A percentile compares a stretch with the other conserved stretches of the same genome.
phyloP scores from a whole-genome alignment of 2,888 invertebrate species.

The Chirona hameri region DNA sequence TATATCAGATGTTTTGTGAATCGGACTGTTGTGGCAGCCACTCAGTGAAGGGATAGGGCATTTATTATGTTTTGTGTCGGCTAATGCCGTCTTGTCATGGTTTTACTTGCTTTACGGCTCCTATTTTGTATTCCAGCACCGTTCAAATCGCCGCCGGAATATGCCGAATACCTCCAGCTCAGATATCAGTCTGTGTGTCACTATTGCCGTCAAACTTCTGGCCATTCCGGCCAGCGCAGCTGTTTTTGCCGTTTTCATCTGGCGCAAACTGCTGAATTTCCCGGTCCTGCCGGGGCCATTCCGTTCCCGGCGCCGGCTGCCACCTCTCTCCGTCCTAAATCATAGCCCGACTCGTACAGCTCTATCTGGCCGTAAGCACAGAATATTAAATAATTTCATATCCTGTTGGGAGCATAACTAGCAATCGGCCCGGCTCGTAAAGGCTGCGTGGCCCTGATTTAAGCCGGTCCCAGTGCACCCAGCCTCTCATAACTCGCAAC shows the following conservation, averaged over 20 bases:
- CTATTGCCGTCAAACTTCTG: too few relatives aligned
- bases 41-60: too few relatives aligned
- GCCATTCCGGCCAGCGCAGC: neutral
- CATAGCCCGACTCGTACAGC: neutral
- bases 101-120: too few relatives aligned
- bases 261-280: too few relatives aligned
- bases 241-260: neutral
- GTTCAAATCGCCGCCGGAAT: too few relatives aligned
- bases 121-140: too few relatives aligned
- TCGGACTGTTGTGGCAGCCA: too few relatives aligned
- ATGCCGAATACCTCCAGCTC: too few relatives aligned
- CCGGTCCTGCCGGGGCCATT: neutral
- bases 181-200: too few relatives aligned
- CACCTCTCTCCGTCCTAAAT: neutral
- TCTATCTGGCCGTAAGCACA: conserved; percentile 13
- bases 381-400: conserved; percentile 27
- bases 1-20: too few relatives aligned
- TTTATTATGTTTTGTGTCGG: too few relatives aligned
- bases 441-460: neutral
- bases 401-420: conserved; percentile 4
- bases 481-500: conserved; percentile 3
- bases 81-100: too few relatives aligned
- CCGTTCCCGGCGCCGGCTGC: neutral
- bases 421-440: neutral
- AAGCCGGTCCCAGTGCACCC: conserved; percentile 4